phyloP scores from a whole-genome alignment of 2,797 vertebrate species.

The Siniperca scherzeri region DNA sequence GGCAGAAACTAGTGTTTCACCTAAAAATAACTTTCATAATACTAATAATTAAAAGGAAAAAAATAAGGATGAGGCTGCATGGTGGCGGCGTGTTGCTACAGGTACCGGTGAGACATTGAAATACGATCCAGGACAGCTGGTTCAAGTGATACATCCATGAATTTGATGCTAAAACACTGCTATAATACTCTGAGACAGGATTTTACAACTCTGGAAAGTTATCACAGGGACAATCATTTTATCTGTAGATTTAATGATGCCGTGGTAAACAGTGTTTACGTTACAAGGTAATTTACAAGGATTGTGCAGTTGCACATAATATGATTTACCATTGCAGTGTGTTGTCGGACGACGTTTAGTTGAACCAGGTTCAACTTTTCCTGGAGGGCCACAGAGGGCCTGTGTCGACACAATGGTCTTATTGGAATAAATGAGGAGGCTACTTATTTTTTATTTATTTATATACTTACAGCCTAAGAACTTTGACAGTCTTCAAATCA shows the following conservation, averaged over 20 bases:
- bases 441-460: not conserved
- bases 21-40: not conserved
- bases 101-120: not conserved
- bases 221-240: not conserved
- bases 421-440: not conserved
- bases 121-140: constrained; percentile 6
- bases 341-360: not conserved
- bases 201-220: not conserved
- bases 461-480: not conserved
- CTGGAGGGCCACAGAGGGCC: too few relatives aligned
- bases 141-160: constrained; percentile 9
- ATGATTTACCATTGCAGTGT: not conserved
- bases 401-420: too few relatives aligned
- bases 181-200: not conserved
- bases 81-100: constrained; percentile 3
- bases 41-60: not conserved
- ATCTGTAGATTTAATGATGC: not conserved
- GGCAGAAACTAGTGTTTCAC: not conserved
- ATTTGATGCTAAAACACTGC: not conserved
- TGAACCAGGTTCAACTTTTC: not conserved
- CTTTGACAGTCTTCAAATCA: not conserved
- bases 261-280: not conserved
- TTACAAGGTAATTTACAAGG: not conserved
- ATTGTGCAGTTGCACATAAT: not conserved
- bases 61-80: not conserved